Conservation (phyloP, 1,140 invertebrate species). For the Ephestia elutella region DNA sequence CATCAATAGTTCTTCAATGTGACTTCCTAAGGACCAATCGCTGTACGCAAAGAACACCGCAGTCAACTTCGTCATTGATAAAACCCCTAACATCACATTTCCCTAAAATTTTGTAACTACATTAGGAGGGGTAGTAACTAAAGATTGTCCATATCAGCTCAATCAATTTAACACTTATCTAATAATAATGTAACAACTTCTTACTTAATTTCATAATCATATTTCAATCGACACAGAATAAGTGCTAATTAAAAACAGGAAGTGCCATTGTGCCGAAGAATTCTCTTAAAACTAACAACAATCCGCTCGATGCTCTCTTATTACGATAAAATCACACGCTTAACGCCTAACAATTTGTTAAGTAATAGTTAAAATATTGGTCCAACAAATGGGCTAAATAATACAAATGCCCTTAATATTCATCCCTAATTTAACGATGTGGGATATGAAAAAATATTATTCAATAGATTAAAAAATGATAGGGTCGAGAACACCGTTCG, state of each 20-base stretch:
- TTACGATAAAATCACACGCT: slow-evolving; percentile 73
- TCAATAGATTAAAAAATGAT: slow-evolving; percentile 73
- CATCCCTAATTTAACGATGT: slow-evolving; percentile 73
- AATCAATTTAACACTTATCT: slow-evolving; percentile 74
- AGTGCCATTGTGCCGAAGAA: slow-evolving; percentile 73
- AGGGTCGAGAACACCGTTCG: slow-evolving; percentile 67
- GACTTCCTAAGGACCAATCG: slow-evolving; percentile 31
- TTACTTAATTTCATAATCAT: slow-evolving; percentile 72
- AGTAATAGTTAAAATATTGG: slow-evolving; percentile 75
- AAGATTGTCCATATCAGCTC: slow-evolving; percentile 72
- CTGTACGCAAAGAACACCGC: slow-evolving; percentile 50
- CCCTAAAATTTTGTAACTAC: slow-evolving; percentile 70
- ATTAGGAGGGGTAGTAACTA: slow-evolving; percentile 68
- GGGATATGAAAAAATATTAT: slow-evolving; percentile 75
- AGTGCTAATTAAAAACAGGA: slow-evolving; percentile 74
- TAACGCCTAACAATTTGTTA: slow-evolving; percentile 74
- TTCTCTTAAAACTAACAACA: slow-evolving; percentile 72
- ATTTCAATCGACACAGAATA: slow-evolving; percentile 73
- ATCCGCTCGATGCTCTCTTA: slow-evolving; percentile 71
- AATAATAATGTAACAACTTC: slow-evolving; percentile 74
- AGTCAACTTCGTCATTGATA: slow-evolving; percentile 73
- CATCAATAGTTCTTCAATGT: slow-evolving; percentile 35
- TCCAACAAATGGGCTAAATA: slow-evolving; percentile 75
- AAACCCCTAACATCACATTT: slow-evolving; percentile 71
- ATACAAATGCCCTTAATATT: slow-evolving; percentile 74